phyloP scores from a whole-genome alignment of 1,140 invertebrate genomes.

The Micrasema longulum region DNA sequence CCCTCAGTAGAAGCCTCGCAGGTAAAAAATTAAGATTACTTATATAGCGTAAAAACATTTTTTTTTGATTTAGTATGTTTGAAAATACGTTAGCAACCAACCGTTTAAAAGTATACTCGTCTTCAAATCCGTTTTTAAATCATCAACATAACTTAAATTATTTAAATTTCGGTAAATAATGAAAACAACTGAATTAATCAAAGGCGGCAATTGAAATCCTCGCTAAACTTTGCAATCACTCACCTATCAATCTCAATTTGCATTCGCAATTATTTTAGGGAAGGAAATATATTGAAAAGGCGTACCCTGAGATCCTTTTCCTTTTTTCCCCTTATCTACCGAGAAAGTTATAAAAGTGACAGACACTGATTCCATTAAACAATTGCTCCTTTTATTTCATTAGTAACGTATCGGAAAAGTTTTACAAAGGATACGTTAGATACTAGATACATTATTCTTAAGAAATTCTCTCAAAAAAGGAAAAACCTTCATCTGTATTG shows the following conservation, averaged over 20 bases:
- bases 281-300: slow-evolving; percentile 45
- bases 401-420: slow-evolving; percentile 29
- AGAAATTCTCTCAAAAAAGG: too few relatives aligned
- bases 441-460: not conserved
- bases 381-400: slow-evolving; percentile 35
- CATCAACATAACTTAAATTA: too few relatives aligned
- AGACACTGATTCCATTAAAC: slow-evolving; percentile 52
- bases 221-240: slow-evolving; percentile 50
- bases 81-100: too few relatives aligned
- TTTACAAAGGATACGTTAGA: not conserved
- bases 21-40: too few relatives aligned
- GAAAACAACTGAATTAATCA: slow-evolving; percentile 9
- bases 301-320: slow-evolving; percentile 12
- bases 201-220: slow-evolving; percentile 9
- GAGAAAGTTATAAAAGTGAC: slow-evolving; percentile 41
- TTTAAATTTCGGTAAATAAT: not conserved
- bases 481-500: too few relatives aligned
- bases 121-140: too few relatives aligned
- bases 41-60: too few relatives aligned
- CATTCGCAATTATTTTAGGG: slow-evolving; percentile 44
- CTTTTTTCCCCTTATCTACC: not conserved
- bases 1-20: too few relatives aligned
- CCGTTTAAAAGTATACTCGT: too few relatives aligned
- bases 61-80: too few relatives aligned
- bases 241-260: slow-evolving; percentile 55